Base-by-base conservation (phyloP, 1,140 invertebrate species). In the Neodiprion fabricii region DNA sequence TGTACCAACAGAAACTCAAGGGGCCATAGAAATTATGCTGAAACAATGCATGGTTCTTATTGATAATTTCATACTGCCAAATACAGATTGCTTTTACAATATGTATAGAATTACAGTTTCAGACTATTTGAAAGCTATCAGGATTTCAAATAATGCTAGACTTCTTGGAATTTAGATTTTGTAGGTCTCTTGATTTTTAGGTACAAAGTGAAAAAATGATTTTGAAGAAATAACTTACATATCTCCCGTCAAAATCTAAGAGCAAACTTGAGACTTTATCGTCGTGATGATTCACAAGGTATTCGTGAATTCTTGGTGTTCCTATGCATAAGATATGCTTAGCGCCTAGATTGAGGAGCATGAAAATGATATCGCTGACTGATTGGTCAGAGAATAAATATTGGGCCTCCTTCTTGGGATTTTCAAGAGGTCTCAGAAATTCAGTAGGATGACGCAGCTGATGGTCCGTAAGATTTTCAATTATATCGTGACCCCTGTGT, bases 321-420 rank as follows among this genome's bases (percentile, higher is more conserved):
- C 95, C 95, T 74, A 96, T 91, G 81, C 95, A 96, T 9, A 97
- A 82, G 9, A 96, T 89, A 83, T 93, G 80, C 84, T 87, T 91
- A 49, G 91, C 89, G 75, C 89, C 84, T 70, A 91, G 82, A 40
- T 86, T 79, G 14, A 80, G 71, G 1, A 94, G 85, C 74, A 91
- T 90, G 72, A 90, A 83, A 1, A 90, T 78, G 40, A 94, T 86
- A 67, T 91, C 90, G 65, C 88, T 78, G 12, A 91, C 87, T 70
- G 92, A 88, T 72, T 86, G 84, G 71, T 90, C 83, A 0, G 91
- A 89, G 85, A 95, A 95, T 65, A 94, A 90, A 85, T 93, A 95
- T 84, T 95, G 94, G 66, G 94, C 94, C 86, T 94, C 93, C 72
- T 91, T 92, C 82, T 93, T 94, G 1, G 91, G 87, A 81, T 93